Conservation (phyloP, 1,140 invertebrate genomes). For the Pseudomyrmex gracilis region DNA sequence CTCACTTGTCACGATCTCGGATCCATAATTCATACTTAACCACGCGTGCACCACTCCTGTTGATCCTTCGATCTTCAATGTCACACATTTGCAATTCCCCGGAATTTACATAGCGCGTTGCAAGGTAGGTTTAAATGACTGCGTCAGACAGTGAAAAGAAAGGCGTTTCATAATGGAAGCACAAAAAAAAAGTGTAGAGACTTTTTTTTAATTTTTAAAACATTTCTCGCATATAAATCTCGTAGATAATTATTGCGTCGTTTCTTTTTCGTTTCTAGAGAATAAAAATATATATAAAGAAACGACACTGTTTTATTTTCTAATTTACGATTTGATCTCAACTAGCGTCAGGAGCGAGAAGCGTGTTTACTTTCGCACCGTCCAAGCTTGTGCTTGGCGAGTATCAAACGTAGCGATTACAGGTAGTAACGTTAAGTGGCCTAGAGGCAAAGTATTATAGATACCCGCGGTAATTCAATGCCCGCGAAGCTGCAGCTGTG, state of each 20-base stretch:
- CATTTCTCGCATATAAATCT: not conserved
- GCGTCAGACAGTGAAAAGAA: not conserved
- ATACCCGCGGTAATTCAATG: conserved; percentile 55
- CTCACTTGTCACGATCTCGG: conserved; percentile 17
- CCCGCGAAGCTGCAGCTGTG: conserved; percentile 42
- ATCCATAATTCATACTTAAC: conserved; percentile 39
- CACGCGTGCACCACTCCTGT: not conserved
- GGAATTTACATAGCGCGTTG: not conserved
- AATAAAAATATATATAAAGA: not conserved
- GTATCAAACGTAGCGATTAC: conserved; percentile 35
- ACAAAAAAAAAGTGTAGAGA: not conserved
- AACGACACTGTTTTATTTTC: not conserved
- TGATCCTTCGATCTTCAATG: conserved; percentile 3
- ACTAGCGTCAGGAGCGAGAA: conserved; percentile 21
- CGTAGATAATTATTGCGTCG: not conserved
- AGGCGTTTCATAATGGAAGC: not conserved
- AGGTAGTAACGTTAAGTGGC: conserved; percentile 63
- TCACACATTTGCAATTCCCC: not conserved
- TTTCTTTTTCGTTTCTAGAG: not conserved
- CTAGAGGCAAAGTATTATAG: conserved; percentile 54
- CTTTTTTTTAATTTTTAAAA: not conserved
- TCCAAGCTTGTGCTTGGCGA: conserved; percentile 20
- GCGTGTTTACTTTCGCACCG: conserved; percentile 53
- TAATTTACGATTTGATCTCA: conserved; percentile 43
- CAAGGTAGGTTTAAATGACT: not conserved